Conservation (phyloP, 2,797 vertebrate species). For the Erethizon dorsatum region DNA sequence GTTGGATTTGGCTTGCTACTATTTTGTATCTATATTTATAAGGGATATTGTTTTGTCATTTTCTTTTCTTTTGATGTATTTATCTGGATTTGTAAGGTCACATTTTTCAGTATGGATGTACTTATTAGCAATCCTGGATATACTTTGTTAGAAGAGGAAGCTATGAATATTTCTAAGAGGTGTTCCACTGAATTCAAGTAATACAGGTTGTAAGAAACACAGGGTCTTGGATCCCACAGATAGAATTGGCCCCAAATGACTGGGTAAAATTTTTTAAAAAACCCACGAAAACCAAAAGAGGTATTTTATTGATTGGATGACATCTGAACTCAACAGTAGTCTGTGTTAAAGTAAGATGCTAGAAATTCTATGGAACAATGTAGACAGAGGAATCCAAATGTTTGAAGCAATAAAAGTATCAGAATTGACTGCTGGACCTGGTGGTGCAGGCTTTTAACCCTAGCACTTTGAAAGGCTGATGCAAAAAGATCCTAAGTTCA, state of each 20-base stretch:
- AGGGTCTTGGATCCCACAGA: accelerated
- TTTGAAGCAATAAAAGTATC: constrained; percentile 19
- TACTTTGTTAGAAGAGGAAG: constrained; percentile 48
- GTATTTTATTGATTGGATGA: constrained; percentile 22
- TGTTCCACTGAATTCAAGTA: background rate
- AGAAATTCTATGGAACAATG: constrained; percentile 29
- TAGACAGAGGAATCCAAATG: constrained; percentile 13
- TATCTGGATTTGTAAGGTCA: constrained; percentile 50
- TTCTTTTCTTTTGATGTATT: constrained; percentile 52
- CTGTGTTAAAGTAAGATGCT: constrained; percentile 40
- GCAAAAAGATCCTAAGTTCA: background rate
- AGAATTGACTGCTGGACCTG: background rate
- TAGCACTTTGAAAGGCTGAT: background rate
- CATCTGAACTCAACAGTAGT: constrained; percentile 37
- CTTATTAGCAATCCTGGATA: background rate
- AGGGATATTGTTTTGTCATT: constrained; percentile 32
- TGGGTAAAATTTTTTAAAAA: background rate
- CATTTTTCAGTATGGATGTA: constrained; percentile 31
- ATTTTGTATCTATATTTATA: constrained; percentile 42
- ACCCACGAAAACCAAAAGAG: constrained; percentile 2
- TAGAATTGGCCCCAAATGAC: background rate
- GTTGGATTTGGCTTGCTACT: constrained; percentile 41
- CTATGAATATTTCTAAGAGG: background rate
- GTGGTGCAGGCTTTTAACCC: background rate
- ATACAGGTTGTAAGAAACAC: constrained; percentile 29